These are phyloP conservation scores for Thalassoma bifasciatum DNA, from an alignment of 2,113 vertebrate species.

Conservation along the genomic window DNA sequence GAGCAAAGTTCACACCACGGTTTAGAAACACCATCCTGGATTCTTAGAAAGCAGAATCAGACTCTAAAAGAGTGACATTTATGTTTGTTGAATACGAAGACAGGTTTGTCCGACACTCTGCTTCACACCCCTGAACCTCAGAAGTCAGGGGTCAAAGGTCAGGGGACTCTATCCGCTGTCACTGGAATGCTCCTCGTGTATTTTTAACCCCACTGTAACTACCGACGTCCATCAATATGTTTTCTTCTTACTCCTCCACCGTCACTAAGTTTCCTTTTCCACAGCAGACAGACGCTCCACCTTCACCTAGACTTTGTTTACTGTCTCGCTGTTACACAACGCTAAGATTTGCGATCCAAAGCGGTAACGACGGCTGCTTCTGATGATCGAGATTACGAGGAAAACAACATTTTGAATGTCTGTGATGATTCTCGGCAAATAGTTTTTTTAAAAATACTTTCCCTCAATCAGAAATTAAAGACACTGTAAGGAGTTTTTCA, in stretches of 20 bases:
- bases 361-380: too few species aligned
- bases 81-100: constrained; percentile 4
- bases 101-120: background rate
- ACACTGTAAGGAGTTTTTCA: too few species aligned
- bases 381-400: too few species aligned
- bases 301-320: background rate
- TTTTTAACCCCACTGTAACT: constrained; percentile 1
- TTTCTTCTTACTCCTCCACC: background rate
- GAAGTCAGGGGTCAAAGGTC: constrained; percentile 3
- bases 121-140: background rate
- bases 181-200: constrained; percentile 7
- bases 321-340: background rate
- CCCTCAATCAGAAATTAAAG: too few species aligned
- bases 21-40: background rate
- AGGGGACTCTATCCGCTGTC: background rate
- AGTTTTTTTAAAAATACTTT: too few species aligned
- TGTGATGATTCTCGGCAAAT: too few species aligned
- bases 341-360: too few species aligned
- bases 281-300: background rate
- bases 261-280: constrained; percentile 5
- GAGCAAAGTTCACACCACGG: background rate
- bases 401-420: too few species aligned
- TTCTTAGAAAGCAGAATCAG: constrained; percentile 11
- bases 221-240: background rate
- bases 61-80: background rate